Base-by-base conservation (phyloP, 2,888 invertebrate species). In the Rhynchonema sp. region DNA sequence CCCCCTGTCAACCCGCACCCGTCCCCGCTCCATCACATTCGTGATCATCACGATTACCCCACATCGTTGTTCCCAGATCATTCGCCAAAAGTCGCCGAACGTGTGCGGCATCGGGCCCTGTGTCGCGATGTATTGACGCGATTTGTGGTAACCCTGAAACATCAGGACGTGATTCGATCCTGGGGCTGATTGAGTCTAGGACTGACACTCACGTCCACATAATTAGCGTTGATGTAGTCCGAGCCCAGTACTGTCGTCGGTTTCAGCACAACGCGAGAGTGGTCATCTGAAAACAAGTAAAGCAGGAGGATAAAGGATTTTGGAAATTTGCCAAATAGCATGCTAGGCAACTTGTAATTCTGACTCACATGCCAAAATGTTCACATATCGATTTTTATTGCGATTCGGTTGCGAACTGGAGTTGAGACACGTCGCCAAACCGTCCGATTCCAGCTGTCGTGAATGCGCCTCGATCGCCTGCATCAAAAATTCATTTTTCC, bases 31-130 rank as follows among this genome's bases (percentile, higher is more conserved):
- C 61, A 90, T 86, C 59, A 94, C 81, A 79, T 94, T 94, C 53
- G 92, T 94, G 68, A 94, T 94, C 92, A 94, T 94, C 63, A 94
- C 90, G 69, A 94, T 84, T 59, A 91, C 88, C 70, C 84, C 84
- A 60, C 89, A 88, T 38, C 86, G 81, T 75, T 94, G 91, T 72
- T 92, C 91, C 90, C 91, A 92, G 66, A 94, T 85, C 92, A 94
- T 94, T 56, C 89, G 81, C 94, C 94, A 94, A 78, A 91, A 92
- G 65, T 89, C 87, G 73, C 87, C 87, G 71, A 91, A 85, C 1
- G 92, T 92, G 56, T 85, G 84, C 38, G 89, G 88, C 69, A 92
- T 78, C 1, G 92, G 92, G 1, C 92, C 92, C 74, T 94, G 94
- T 1, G 92, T 91, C 1, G 91, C 92, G 54, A 62, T 62, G 76